These are phyloP conservation scores for Paratilapia polleni DNA, from an alignment of 2,113 vertebrate genomes.

Conservation along the genomic window DNA sequence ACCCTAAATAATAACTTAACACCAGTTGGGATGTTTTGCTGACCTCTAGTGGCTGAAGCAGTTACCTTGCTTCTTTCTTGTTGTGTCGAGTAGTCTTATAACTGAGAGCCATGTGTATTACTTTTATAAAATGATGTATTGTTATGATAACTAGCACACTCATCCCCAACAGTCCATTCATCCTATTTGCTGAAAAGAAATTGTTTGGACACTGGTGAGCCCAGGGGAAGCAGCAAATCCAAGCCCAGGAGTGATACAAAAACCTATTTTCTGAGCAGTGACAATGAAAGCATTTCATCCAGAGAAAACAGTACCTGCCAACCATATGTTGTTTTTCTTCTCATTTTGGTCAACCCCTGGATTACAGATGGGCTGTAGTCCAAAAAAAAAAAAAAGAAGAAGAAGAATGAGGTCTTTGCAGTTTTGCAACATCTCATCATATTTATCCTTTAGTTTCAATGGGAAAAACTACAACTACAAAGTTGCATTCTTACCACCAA, in stretches of 20 bases:
- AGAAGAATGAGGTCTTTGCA: neutral
- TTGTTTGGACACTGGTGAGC: neutral
- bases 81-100: neutral
- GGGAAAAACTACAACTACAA: neutral
- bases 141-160: neutral
- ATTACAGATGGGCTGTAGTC: neutral
- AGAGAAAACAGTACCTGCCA: neutral
- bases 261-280: constrained; percentile 16
- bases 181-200: constrained; percentile 26
- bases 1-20: neutral
- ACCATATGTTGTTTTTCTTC: neutral
- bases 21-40: neutral
- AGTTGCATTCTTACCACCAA: neutral
- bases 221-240: constrained; percentile 6
- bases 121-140: constrained; percentile 21
- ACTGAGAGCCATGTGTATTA: neutral
- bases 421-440: neutral
- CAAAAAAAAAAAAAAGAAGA: neutral
- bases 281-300: neutral
- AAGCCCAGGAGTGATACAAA: neutral
- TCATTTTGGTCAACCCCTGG: neutral
- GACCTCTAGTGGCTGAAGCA: neutral
- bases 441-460: neutral
- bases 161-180: neutral
- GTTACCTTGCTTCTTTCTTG: neutral